Percentiles rank a stretch among this genome's conserved stretches.
phyloP scores from a whole-genome alignment of 2,888 invertebrate species.

The Barypeithes pellucidus region DNA sequence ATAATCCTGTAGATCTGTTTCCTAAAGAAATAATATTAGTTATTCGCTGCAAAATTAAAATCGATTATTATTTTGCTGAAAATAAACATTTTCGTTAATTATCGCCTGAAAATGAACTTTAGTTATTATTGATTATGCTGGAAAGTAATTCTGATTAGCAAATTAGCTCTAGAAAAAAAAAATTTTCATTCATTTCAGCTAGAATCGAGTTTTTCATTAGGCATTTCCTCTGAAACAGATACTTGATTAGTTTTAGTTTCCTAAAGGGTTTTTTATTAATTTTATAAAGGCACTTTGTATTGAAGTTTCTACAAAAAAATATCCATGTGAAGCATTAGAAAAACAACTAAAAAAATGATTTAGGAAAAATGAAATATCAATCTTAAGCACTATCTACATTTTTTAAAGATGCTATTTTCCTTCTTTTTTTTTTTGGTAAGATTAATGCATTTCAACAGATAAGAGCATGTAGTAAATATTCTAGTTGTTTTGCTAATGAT shows the following conservation, averaged over 20 bases:
- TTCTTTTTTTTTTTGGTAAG: too few species aligned
- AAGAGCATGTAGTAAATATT: too few species aligned
- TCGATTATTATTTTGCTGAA: slow-evolving; percentile 62
- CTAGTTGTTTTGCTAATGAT: too few species aligned
- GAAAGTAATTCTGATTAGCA: slow-evolving; percentile 38
- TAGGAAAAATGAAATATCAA: too few species aligned
- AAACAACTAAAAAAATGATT: too few species aligned
- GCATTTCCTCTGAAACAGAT: slow-evolving; percentile 49
- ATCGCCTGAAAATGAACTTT: slow-evolving; percentile 49
- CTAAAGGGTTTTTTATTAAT: background rate
- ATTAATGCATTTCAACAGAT: too few species aligned
- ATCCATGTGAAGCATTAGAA: too few species aligned
- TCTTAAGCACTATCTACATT: too few species aligned
- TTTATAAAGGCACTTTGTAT: background rate
- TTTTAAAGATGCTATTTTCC: too few species aligned
- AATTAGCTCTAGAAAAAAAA: slow-evolving; percentile 13
- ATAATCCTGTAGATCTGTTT: slow-evolving; percentile 50
- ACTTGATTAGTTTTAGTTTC: slow-evolving; percentile 24
- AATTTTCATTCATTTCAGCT: slow-evolving; percentile 36
- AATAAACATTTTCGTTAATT: slow-evolving; percentile 59
- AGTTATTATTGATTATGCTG: slow-evolving; percentile 33
- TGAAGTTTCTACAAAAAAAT: too few species aligned
- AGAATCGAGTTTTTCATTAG: slow-evolving; percentile 24
- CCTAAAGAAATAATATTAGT: slow-evolving; percentile 59
- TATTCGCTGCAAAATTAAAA: slow-evolving; percentile 65